Evolutionary conservation across 1,140 invertebrate genomes (phyloP), one percentile per base, ranked within the genome.

Genomic region (Trichomalopsis sarcophagae): DNA sequence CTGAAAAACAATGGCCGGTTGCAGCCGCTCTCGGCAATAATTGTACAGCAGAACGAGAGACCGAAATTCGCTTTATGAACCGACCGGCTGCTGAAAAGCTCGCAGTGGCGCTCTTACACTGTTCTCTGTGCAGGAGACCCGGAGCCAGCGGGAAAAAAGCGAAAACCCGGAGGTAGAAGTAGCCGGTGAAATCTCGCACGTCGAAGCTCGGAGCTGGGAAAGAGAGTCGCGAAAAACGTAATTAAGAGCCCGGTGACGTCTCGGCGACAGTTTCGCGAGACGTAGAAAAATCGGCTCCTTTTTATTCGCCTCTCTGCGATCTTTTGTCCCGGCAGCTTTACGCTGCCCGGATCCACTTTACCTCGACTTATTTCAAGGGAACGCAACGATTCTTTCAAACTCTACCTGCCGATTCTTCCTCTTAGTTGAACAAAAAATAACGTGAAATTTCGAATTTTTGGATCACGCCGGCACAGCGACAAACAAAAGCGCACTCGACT

Each of bases 191-290:
- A 78, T 78, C 76, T 78, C 23, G 14, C 76, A 30, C 74, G 36
- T 44, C 74, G 30, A 73, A 36, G 71, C 14, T 17, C 47, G 47
- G 47, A 17, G n/a, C 40, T 17, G 40, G 33, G 13, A 33, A 11
- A 76, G 13, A 44, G 40, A 47, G 5, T 44, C 40, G 33, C 36
- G 76, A 78, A 47, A 78, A 75, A 78, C 62, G 76, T 78, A 78
- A 78, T 78, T 78, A 78, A 78, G 44, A 78, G 76, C 76, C 44
- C 27, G 44, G 17, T 78, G 76, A 78, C 76, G 27, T 78, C 50
- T 78, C n/a, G 76, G 76, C 76, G 76, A 78, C 76, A 30, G 76
- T 78, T 62, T 23, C 44, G 4, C 76, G n/a, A 78, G 76, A 78
- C 76, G 23, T 30, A 27, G 76, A 78, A 55, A 78, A 55, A 78